A percentile compares a stretch with the other conserved stretches of the same genome.
phyloP scores from a whole-genome alignment of 2,797 vertebrate species.

The Mallotus villosus region DNA sequence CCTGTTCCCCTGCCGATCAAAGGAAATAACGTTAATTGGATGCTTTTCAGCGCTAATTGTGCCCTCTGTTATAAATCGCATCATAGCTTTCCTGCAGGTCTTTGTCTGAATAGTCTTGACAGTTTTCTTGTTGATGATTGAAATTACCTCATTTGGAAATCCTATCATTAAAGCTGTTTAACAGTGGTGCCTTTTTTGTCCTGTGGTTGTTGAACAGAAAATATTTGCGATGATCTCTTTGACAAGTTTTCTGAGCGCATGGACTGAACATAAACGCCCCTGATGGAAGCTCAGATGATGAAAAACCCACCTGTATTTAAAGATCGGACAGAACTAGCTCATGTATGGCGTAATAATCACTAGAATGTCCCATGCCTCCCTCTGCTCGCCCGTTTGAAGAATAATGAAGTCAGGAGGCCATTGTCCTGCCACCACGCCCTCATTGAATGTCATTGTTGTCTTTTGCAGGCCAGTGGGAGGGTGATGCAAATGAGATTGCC shows the following conservation, averaged over 20 bases:
- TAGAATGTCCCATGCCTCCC: conserved; percentile 50
- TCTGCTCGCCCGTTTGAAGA: conserved; percentile 63
- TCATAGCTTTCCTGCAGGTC: conserved; percentile 65
- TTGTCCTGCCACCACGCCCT: conserved; percentile 64
- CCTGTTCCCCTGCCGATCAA: conserved; percentile 64
- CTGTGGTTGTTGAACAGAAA: not conserved
- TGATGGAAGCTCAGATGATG: not conserved
- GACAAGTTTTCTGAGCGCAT: not conserved
- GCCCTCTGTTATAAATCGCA: conserved; percentile 70
- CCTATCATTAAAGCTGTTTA: too few relatives aligned
- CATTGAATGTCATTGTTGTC: conserved; percentile 65
- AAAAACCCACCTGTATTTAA: conserved; percentile 67
- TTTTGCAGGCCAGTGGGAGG: conserved; percentile 56
- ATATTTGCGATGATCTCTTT: not conserved
- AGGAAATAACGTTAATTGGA: conserved; percentile 71
- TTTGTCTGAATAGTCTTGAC: conserved; percentile 67
- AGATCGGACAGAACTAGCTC: conserved; percentile 67
- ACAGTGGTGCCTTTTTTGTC: not conserved
- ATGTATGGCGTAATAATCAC: conserved; percentile 59
- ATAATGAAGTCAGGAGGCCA: conserved; percentile 65
- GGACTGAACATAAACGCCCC: not conserved
- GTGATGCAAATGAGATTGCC: conserved; percentile 57
- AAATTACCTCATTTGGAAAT: not conserved
- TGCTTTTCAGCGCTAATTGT: conserved; percentile 72
- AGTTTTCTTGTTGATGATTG: conserved; percentile 53